Conservation (phyloP, 1,140 invertebrate genomes). For the Palaemon carinicauda region DNA sequence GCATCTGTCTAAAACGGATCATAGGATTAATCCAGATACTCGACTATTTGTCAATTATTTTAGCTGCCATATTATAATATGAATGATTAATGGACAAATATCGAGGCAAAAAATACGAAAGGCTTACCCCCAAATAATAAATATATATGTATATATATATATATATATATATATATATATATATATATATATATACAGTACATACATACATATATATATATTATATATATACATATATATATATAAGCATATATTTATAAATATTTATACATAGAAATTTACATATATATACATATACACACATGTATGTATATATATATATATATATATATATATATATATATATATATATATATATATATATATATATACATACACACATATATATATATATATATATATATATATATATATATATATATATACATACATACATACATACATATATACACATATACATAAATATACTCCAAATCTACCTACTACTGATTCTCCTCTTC, state of each 20-base stretch:
- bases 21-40: background rate
- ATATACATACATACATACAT: constrained; percentile 17
- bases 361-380: background rate
- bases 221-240: constrained; percentile 8
- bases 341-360: constrained; percentile 16
- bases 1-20: background rate
- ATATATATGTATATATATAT: constrained; percentile 11
- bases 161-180: constrained; percentile 20
- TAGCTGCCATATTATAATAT: background rate
- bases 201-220: background rate
- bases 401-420: constrained; percentile 3
- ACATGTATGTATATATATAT: constrained; percentile 6
- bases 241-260: constrained; percentile 11
- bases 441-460: background rate
- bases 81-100: background rate
- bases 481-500: too few relatives aligned
- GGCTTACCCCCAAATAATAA: too few relatives aligned
- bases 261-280: background rate
- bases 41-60: background rate
- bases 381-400: constrained; percentile 2
- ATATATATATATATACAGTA: constrained; percentile 12
- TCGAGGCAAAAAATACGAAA: background rate
- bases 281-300: constrained; percentile 6
- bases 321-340: constrained; percentile 18
- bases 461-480: background rate